These are phyloP conservation scores for Gracilinanus agilis DNA, from an alignment of 2,113 vertebrate genomes.

Conservation along the genomic window DNA sequence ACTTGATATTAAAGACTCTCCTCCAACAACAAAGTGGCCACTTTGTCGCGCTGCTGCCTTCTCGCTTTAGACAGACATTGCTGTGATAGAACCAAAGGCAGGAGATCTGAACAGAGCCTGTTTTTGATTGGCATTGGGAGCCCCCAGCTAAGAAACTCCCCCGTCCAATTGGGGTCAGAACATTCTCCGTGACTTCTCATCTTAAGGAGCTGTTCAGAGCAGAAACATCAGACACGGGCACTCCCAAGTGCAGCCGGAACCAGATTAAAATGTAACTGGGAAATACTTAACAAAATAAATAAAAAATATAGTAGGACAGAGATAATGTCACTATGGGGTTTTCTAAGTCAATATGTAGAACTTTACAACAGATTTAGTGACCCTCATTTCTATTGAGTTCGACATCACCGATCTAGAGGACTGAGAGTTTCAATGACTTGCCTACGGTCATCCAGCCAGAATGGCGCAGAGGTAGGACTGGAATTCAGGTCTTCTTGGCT, in stretches of 20 bases:
- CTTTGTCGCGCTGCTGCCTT: neutral
- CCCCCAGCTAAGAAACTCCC: neutral
- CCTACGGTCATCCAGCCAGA: neutral
- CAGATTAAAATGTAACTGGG: too few relatives aligned
- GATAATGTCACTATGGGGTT: neutral
- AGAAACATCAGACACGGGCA: neutral
- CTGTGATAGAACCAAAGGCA: neutral
- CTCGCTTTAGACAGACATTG: neutral
- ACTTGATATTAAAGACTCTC: too few relatives aligned
- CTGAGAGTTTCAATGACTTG: neutral
- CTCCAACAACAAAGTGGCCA: too few relatives aligned
- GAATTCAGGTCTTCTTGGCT: neutral
- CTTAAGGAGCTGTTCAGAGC: neutral
- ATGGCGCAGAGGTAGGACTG: neutral
- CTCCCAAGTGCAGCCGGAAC: neutral
- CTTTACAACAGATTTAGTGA: neutral
- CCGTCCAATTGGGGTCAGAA: neutral
- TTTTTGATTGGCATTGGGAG: neutral
- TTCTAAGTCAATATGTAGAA: neutral
- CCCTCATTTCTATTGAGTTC: neutral
- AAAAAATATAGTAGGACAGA: neutral
- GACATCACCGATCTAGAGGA: neutral
- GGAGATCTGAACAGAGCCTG: neutral
- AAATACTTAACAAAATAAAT: neutral
- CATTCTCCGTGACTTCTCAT: neutral